These are phyloP conservation scores for Zosterops japonicus DNA, from an alignment of 2,113 vertebrate genomes.

Conservation along the genomic window DNA sequence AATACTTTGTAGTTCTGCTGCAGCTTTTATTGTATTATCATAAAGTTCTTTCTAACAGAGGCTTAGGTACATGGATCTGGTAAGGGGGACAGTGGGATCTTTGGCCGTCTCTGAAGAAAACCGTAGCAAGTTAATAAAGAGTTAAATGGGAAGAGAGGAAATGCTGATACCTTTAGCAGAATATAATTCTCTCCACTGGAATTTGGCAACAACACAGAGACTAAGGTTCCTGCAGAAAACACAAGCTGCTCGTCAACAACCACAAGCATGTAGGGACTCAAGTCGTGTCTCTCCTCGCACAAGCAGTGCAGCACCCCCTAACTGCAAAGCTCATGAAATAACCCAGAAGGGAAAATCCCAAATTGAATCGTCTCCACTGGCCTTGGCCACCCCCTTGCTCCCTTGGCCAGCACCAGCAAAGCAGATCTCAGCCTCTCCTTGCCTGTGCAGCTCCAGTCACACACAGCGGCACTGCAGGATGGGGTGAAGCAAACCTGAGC, in stretches of 20 bases:
- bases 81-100: neutral
- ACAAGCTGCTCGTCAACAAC: neutral
- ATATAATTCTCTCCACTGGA: conserved; percentile 55
- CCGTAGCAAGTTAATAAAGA: neutral
- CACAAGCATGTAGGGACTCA: neutral
- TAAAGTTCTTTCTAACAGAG: neutral
- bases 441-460: neutral
- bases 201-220: conserved; percentile 29
- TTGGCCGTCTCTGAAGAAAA: neutral
- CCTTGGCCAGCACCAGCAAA: neutral
- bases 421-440: neutral
- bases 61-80: neutral
- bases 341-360: neutral
- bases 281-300: neutral
- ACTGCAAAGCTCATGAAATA: neutral
- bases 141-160: conserved; percentile 48
- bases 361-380: neutral
- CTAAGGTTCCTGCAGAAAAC: conserved; percentile 14
- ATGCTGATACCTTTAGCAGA: conserved; percentile 52
- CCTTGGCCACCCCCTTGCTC: neutral
- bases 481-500: neutral
- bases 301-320: neutral
- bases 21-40: neutral
- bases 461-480: neutral
- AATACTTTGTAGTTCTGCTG: neutral